Conservation (phyloP, 2,113 vertebrate genomes). For the Paramisgurnus dabryanus region DNA sequence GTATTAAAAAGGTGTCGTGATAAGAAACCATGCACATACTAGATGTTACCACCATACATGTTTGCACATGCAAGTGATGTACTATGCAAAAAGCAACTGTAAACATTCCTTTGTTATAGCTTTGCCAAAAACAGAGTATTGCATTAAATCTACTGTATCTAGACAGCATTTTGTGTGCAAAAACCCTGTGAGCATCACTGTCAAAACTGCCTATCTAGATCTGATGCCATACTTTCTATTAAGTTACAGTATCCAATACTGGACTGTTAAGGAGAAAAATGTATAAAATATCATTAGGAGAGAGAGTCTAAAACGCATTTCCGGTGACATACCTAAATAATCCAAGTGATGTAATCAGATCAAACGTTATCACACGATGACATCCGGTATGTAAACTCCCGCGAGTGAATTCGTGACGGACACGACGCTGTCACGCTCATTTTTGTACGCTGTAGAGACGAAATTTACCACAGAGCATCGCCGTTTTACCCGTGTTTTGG, state of each 20-base stretch:
- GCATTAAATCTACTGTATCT: neutral
- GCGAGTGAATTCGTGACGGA: neutral
- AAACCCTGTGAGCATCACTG: neutral
- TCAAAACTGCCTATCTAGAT: neutral
- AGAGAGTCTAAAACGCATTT: neutral
- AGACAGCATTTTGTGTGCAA: neutral
- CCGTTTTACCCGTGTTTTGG: constrained; percentile 11
- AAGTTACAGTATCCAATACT: neutral
- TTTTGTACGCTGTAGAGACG: neutral
- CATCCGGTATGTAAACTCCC: neutral
- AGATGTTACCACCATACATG: neutral
- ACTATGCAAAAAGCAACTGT: neutral
- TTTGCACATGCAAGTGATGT: neutral
- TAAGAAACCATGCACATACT: neutral
- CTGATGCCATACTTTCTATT: neutral
- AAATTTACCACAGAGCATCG: neutral
- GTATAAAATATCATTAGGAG: neutral
- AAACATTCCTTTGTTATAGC: too few species aligned
- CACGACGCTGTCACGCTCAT: neutral
- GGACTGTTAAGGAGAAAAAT: neutral
- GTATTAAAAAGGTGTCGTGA: neutral
- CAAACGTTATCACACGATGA: constrained; percentile 13
- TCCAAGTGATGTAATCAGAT: constrained; percentile 30
- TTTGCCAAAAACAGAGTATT: too few species aligned
- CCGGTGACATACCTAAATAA: constrained; percentile 22